Percentiles rank a stretch among this genome's conserved stretches.
Conservation (phyloP, 2,888 invertebrate species). For the Sinotaia quadrata region DNA sequence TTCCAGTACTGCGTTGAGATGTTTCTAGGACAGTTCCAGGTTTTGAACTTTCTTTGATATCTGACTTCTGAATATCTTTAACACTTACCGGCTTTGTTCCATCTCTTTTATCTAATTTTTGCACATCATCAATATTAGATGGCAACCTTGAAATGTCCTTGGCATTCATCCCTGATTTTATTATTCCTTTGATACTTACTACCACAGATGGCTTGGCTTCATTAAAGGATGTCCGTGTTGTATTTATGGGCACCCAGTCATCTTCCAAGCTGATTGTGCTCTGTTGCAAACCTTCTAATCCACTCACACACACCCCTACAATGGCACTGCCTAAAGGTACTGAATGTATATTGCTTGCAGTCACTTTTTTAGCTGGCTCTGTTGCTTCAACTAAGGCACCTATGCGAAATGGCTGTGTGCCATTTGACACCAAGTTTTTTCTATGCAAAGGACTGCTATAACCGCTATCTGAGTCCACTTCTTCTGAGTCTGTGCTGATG, state of each 20-base stretch:
- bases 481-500: conserved; percentile 31
- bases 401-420: conserved; percentile 40
- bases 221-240: background rate
- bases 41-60: too few species aligned
- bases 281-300: background rate
- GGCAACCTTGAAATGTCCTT: background rate
- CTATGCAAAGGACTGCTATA: conserved; percentile 65
- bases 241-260: background rate
- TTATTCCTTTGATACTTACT: background rate
- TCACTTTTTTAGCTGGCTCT: background rate
- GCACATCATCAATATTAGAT: background rate
- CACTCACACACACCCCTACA: background rate
- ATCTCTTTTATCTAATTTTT: background rate
- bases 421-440: conserved; percentile 59
- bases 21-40: too few species aligned
- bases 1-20: background rate
- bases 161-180: background rate
- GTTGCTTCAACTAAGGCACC: conserved; percentile 6
- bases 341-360: background rate
- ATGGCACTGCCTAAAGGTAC: background rate
- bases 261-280: background rate
- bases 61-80: background rate
- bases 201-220: background rate
- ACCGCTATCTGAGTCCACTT: conserved; percentile 65
- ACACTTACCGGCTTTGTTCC: background rate